Base-by-base conservation (phyloP, 2,797 vertebrate species). In the Adrianichthys oophorus region DNA sequence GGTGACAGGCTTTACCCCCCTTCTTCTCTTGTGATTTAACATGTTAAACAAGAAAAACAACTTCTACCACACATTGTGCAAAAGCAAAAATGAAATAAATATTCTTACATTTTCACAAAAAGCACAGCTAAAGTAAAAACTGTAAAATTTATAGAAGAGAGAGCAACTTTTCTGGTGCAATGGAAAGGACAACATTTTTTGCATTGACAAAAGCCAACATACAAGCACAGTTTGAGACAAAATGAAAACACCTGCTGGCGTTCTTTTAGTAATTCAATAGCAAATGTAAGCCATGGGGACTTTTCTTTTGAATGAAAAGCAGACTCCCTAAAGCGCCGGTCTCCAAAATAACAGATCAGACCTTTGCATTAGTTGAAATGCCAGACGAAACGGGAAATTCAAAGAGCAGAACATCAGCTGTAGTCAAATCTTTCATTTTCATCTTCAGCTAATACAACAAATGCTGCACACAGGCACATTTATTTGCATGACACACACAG, bases 211-310 rank as follows among this genome's bases (percentile, higher is more conserved):
- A 53, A 61, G 21, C 17, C 2, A 18, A 10, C 32, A 57, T 21
- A 45, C n/a, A 45, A 45, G 57, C 73, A 58, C 56, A 65, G 71
- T 59, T 59, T 76, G 60, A 74, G 66, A 75, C 66, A 71, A 82
- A 80, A 66, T n/a, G 4, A 74, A 82, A 84, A 56, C 72, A 82
- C 77, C 80, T 76, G 79, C 65, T 53, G 32, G 44, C 68, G 61
- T 70, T 68, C 59, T 68, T 61, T 41, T 59, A 62, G 71, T 79
- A 79, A 87, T 82, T 4, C 41, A 23, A 18, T 29, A 78, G 65
- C 65, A 73, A 58, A 75, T 77, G 64, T 78, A 85, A 78, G 72
- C 69, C 67, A 72, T 53, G 26, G 54, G 48, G 73, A 59, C 59
- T 80, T 65, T 59, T 67, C 60, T 67, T 82, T 41, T 72, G 61